Percentiles rank a stretch among this genome's conserved stretches.
These are phyloP conservation scores for Myanophis thanlyinensis DNA, from an alignment of 2,113 vertebrate genomes.

Conservation along the genomic window DNA sequence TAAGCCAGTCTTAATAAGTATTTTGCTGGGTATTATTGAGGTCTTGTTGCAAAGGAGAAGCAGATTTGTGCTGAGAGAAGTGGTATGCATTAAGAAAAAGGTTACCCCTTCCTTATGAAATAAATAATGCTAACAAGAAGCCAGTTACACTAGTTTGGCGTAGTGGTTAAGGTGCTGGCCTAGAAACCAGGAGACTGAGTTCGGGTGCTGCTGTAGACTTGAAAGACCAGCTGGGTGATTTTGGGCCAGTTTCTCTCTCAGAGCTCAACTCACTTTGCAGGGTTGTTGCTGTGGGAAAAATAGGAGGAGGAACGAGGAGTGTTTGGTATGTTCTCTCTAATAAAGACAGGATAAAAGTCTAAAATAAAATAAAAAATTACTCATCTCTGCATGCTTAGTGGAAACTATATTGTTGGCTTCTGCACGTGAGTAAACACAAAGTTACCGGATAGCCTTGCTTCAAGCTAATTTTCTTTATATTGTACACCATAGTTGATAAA, in stretches of 20 bases:
- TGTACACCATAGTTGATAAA: neutral
- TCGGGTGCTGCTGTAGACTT: neutral
- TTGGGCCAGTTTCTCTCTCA: neutral
- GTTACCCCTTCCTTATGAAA: neutral
- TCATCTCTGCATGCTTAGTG: neutral
- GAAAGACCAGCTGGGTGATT: neutral
- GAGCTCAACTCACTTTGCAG: neutral
- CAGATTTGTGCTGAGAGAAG: neutral
- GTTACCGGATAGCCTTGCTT: neutral
- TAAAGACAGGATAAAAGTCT: neutral
- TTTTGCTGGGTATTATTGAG: neutral
- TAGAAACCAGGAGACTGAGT: neutral
- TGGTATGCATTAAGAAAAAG: neutral
- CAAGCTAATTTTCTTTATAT: neutral
- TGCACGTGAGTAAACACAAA: neutral
- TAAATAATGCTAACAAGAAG: neutral
- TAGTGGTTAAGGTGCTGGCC: neutral
- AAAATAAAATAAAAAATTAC: neutral
- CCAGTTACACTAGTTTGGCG: neutral
- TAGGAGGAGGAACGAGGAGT: neutral
- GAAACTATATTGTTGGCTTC: neutral
- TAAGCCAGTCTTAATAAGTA: conserved; percentile 75
- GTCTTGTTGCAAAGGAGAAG: neutral
- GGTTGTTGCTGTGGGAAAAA: too few species aligned
- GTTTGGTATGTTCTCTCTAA: neutral